Conservation (phyloP, 2,797 vertebrate genomes). For the Thalassophryne amazonica region DNA sequence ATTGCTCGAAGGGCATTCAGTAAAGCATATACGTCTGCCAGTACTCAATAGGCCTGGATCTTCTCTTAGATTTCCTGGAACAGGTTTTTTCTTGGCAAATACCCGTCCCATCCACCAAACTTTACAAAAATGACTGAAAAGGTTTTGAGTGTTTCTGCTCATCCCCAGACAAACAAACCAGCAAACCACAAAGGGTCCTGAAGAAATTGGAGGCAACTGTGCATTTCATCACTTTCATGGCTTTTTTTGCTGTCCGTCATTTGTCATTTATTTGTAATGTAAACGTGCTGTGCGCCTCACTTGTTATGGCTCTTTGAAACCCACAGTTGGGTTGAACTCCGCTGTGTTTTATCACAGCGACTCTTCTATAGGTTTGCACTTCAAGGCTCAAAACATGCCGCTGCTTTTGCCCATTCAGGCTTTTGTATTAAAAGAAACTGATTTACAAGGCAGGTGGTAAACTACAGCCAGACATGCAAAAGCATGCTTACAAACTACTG, state of each 20-base stretch:
- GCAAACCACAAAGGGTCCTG: too few species aligned
- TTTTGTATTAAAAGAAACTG: constrained; percentile 34
- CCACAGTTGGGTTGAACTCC: constrained; percentile 30
- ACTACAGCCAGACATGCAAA: constrained; percentile 14
- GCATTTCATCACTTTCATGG: constrained; percentile 24
- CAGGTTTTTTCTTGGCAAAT: too few species aligned
- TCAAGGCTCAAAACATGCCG: constrained; percentile 40
- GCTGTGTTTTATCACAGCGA: constrained; percentile 34
- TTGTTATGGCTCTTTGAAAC: constrained; percentile 26
- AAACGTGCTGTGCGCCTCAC: constrained; percentile 44
- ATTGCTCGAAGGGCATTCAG: too few species aligned
- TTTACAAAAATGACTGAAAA: too few species aligned
- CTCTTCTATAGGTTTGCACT: constrained; percentile 39
- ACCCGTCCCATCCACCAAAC: too few species aligned
- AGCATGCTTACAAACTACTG: constrained; percentile 7
- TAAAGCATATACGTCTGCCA: too few species aligned
- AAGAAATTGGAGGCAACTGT: too few species aligned
- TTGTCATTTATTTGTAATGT: constrained; percentile 40
- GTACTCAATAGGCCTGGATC: too few species aligned
- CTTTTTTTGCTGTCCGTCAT: constrained; percentile 30
- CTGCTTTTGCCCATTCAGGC: constrained; percentile 28
- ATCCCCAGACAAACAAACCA: too few species aligned
- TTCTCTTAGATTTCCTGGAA: too few species aligned
- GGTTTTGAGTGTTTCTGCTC: too few species aligned
- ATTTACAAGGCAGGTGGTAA: constrained; percentile 21